Percentiles rank a stretch among this genome's conserved stretches.
Evolutionary conservation across 2,797 vertebrate species (phyloP).

Genomic region (Macroramphosus scolopax): DNA sequence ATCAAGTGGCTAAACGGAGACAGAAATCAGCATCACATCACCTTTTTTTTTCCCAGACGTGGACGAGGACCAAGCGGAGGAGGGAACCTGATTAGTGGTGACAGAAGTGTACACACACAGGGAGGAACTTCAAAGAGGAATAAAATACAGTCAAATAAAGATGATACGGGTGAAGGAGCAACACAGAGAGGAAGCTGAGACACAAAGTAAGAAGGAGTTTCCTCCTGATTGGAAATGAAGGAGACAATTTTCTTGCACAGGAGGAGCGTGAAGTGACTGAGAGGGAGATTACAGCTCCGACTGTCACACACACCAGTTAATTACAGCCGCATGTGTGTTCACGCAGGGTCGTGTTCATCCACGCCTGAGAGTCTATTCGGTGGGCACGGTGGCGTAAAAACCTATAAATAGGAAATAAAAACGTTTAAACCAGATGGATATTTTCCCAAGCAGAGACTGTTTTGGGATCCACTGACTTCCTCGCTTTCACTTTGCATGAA

Average conservation of each 20-base stretch:
- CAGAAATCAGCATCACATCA: slow-evolving; percentile 28
- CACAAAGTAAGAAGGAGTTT: too few species aligned
- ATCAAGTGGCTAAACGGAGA: slow-evolving; percentile 41
- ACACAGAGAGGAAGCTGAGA: too few species aligned
- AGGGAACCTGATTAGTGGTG: slow-evolving; percentile 32
- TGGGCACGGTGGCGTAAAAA: slow-evolving; percentile 12
- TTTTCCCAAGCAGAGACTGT: too few species aligned
- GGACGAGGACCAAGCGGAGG: slow-evolving; percentile 15
- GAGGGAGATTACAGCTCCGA: slow-evolving; percentile 46
- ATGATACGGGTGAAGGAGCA: too few species aligned
- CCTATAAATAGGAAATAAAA: slow-evolving; percentile 40
- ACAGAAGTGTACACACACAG: slow-evolving; percentile 11
- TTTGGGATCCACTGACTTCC: too few species aligned
- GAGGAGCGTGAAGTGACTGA: slow-evolving; percentile 29
- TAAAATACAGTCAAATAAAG: too few species aligned
- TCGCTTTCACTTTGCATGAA: too few species aligned
- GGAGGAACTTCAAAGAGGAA: too few species aligned
- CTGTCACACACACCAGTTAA: slow-evolving; percentile 29
- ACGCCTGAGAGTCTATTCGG: slow-evolving; percentile 14
- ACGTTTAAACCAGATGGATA: too few species aligned
- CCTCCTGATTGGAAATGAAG: too few species aligned
- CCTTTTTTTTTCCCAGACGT: slow-evolving; percentile 46
- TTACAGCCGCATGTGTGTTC: slow-evolving; percentile 27
- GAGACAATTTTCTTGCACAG: too few species aligned
- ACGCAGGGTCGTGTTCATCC: neutral